These are phyloP conservation scores for Drosophila basisetae DNA, from an alignment of 2,888 invertebrate species.

Conservation along the genomic window DNA sequence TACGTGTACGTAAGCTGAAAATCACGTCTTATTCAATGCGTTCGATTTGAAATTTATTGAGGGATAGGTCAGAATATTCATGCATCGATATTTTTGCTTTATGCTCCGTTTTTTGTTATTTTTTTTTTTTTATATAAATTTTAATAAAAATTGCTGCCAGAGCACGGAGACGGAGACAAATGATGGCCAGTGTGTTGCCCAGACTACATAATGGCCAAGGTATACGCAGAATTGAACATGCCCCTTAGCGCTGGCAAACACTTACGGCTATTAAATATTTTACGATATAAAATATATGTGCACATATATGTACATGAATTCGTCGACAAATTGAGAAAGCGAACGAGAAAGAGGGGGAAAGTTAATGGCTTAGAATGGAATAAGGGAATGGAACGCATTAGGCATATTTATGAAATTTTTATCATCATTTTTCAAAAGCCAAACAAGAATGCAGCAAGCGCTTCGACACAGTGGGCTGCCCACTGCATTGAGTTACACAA, in stretches of 20 bases:
- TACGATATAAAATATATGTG: constrained; percentile 60
- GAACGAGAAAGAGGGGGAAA: constrained; percentile 16
- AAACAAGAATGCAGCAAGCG: constrained; percentile 48
- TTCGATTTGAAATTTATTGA: constrained; percentile 68
- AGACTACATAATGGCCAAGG: constrained; percentile 43
- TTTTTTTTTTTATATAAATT: constrained; percentile 53
- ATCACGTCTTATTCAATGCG: constrained; percentile 76
- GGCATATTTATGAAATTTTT: constrained; percentile 80
- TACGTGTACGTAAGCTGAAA: constrained; percentile 59
- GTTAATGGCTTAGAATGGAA: constrained; percentile 76
- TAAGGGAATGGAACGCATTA: constrained; percentile 71
- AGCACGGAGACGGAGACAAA: constrained; percentile 65
- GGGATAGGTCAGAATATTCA: constrained; percentile 76
- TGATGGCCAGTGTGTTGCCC: constrained; percentile 57
- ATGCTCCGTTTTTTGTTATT: background rate
- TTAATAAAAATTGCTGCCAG: constrained; percentile 71
- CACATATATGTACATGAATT: constrained; percentile 3
- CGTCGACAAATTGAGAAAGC: constrained; percentile 4
- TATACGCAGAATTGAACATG: constrained; percentile 20
- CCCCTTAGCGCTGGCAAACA: constrained; percentile 50
- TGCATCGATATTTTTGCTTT: constrained; percentile 64
- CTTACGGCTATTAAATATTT: constrained; percentile 81
- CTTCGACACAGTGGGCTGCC: constrained; percentile 5
- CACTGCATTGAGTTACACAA: constrained; percentile 39
- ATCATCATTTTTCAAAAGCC: constrained; percentile 71